phyloP scores from a whole-genome alignment of 2,888 invertebrate genomes.

The Polydrusus tereticollis region DNA sequence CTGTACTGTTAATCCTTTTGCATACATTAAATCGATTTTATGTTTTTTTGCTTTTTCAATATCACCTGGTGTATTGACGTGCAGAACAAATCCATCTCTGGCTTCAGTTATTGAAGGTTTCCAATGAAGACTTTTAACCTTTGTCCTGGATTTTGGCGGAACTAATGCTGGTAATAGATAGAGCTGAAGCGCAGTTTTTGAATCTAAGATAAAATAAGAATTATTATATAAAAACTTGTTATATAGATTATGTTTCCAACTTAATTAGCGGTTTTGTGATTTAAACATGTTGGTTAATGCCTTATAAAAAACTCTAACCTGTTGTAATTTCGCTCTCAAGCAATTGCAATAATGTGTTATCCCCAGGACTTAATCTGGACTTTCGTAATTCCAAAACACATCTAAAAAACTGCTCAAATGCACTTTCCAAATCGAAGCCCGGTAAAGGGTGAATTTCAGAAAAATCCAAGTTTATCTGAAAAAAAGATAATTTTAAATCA shows the following conservation, averaged over 20 bases:
- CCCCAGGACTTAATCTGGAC: neutral
- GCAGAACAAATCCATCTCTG: slow-evolving; percentile 28
- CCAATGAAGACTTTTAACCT: slow-evolving; percentile 20
- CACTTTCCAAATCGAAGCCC: neutral
- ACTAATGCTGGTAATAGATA: no score
- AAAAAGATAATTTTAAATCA: neutral
- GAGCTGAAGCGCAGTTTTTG: slow-evolving; percentile 7
- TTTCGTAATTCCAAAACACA: neutral
- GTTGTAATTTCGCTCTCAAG: slow-evolving; percentile 16
- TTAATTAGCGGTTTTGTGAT: neutral
- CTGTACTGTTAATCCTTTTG: slow-evolving; percentile 37
- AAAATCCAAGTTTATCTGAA: neutral
- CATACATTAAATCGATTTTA: slow-evolving; percentile 28
- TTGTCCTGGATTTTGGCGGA: no score
- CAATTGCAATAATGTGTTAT: slow-evolving; percentile 6
- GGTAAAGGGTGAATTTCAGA: neutral
- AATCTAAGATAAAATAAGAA: slow-evolving; percentile 23
- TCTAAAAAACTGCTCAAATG: neutral
- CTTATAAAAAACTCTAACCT: neutral
- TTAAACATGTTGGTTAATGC: neutral
- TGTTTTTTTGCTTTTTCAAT: no score
- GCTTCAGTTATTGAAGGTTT: slow-evolving; percentile 43
- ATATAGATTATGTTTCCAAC: neutral
- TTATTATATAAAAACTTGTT: neutral
- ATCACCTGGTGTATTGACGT: slow-evolving; percentile 35